These are phyloP conservation scores for Carettochelys insculpta DNA, from an alignment of 2,113 vertebrate species.

Conservation along the genomic window DNA sequence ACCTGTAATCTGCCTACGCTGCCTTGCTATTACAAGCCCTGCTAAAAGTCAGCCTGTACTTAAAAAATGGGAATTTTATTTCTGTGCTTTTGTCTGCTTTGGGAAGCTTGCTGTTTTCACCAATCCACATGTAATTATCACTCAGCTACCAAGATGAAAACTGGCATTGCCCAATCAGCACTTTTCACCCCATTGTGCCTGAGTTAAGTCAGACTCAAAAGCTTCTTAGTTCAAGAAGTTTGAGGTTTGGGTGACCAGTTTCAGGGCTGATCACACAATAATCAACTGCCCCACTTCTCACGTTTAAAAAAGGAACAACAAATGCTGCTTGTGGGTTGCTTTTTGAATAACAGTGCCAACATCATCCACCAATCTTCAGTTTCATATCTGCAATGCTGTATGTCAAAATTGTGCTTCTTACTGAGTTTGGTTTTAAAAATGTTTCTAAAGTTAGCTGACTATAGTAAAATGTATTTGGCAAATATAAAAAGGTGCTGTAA, in stretches of 20 bases:
- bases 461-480: constrained; percentile 53
- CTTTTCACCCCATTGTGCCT: neutral
- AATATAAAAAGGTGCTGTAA: constrained; percentile 48
- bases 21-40: neutral
- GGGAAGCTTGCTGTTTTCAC: neutral
- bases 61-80: neutral
- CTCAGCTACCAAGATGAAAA: rapidly evolving
- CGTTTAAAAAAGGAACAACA: neutral
- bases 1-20: neutral
- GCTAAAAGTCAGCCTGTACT: neutral
- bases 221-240: neutral
- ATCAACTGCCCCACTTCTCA: neutral
- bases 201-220: rapidly evolving
- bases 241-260: neutral
- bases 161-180: neutral
- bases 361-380: neutral
- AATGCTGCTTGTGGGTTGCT: neutral
- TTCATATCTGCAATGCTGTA: neutral
- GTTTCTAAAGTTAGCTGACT: constrained; percentile 59
- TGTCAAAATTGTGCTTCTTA: constrained; percentile 40
- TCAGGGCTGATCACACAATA: rapidly evolving
- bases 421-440: constrained; percentile 35
- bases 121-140: neutral
- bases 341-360: neutral
- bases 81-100: rapidly evolving